Conservation (phyloP, 2,113 vertebrate species). For the Marmota monax region DNA sequence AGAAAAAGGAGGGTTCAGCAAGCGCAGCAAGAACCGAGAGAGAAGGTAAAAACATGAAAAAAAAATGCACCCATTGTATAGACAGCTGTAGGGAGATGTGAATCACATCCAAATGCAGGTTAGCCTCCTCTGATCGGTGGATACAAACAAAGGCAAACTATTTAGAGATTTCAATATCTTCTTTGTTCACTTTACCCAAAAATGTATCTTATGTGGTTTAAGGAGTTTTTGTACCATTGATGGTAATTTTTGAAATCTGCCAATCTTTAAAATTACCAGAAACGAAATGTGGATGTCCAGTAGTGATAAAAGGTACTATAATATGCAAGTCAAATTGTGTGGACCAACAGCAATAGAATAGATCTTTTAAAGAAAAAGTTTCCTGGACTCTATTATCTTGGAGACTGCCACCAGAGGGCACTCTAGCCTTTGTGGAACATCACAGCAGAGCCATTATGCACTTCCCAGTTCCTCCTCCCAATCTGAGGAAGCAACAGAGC, state of each 20-base stretch:
- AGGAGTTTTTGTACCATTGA: not conserved
- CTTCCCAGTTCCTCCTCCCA: too few relatives aligned
- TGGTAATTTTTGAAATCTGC: not conserved
- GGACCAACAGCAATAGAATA: not conserved
- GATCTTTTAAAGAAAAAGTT: not conserved
- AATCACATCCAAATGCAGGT: not conserved
- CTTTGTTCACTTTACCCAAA: not conserved
- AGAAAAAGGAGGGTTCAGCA: not conserved
- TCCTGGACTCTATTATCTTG: not conserved
- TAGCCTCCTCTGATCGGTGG: not conserved
- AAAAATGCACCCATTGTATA: not conserved
- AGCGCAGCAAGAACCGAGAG: not conserved
- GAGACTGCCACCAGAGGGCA: conserved; percentile 71
- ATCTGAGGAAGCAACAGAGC: not conserved
- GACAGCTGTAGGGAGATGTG: not conserved
- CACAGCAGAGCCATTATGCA: not conserved
- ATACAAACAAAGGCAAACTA: not conserved
- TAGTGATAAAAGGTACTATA: not conserved
- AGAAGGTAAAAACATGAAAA: not conserved
- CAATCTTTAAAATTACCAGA: not conserved
- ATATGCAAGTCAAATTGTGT: not conserved
- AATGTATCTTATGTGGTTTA: not conserved
- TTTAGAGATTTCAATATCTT: not conserved
- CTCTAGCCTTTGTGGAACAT: conserved; percentile 52
- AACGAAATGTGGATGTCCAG: not conserved